Base-by-base conservation (phyloP, 2,113 vertebrate genomes). In the Lamprologus callipterus region DNA sequence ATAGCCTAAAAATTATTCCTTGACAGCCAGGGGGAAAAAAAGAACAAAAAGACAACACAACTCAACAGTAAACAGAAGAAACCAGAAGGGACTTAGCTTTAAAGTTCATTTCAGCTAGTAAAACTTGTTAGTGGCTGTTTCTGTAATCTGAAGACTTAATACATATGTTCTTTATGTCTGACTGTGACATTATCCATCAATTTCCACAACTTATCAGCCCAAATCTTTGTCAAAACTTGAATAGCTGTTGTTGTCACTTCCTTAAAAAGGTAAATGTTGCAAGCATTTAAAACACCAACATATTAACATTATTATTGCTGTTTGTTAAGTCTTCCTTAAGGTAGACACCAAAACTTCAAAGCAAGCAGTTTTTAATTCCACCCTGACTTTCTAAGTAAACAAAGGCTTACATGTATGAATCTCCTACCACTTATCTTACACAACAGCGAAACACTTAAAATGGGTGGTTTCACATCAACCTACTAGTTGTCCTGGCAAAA, bases 401-500 rank as follows among this genome's bases (percentile, higher is more conserved):
- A 78, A 78, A 49, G 19, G 8, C 12, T 63, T 13, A 4, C 8
- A 5, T 6, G 16, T 53, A 68, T 73, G 2, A 81, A 58, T 82
- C 26, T 68, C 73, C 47, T 53, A 33, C 19, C 28, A 45, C 26
- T 49, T 53, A 73, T 57, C 13, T 81, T 31, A 82, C 83, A 68
- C 78, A 85, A 85, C 80, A 75, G n/a, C 33, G 13, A 60, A 81
- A 86, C 31, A 8, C 60, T 9, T 5, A 80, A 80, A 81, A 17
- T n/a, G 8, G 2, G 17, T 54, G 53, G 37, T 91, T 95, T 91
- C 90, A 89, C 80, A 94, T 94, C 49, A 87, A 78, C 58, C 58
- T 85, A 26, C 65, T 57, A 58, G 84, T 47, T 85, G 84, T 37
- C 84, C 54, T 88, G 89, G 86, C 85, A 84, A 78, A 92, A 87